These are phyloP conservation scores for Acrocephalus arundinaceus DNA, from an alignment of 2,113 vertebrate species.

Conservation along the genomic window DNA sequence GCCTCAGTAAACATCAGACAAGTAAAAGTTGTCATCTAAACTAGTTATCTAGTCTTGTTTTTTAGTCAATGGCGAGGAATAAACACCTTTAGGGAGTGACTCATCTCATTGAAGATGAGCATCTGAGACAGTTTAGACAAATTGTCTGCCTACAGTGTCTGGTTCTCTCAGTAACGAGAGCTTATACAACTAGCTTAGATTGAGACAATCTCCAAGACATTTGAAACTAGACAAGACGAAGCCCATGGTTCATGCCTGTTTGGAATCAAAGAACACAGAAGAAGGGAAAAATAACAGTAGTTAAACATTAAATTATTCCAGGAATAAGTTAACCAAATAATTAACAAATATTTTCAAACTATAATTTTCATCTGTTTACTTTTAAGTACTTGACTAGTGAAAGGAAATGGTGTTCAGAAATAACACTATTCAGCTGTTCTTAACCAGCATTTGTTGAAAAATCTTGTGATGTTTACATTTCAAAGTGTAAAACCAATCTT, in stretches of 20 bases:
- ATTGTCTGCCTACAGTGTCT: neutral
- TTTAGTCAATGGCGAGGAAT: neutral
- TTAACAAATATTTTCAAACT: neutral
- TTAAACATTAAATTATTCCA: neutral
- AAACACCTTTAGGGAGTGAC: slow-evolving; percentile 3
- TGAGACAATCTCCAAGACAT: neutral
- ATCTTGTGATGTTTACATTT: neutral
- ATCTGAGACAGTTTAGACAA: neutral
- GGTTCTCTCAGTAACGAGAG: neutral
- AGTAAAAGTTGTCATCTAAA: neutral
- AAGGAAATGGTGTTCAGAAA: neutral
- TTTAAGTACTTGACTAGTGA: neutral
- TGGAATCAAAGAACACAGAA: neutral
- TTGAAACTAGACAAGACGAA: neutral
- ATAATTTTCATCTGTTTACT: neutral
- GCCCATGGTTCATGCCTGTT: neutral
- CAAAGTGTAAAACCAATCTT: neutral
- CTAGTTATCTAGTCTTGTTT: neutral
- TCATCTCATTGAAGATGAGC: neutral
- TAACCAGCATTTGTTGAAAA: neutral
- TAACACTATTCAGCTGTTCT: neutral
- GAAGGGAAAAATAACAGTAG: neutral
- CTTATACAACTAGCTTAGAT: neutral
- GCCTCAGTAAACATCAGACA: neutral
- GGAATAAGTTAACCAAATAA: neutral